Conservation (phyloP, 2,113 vertebrate species). For the Pelobates fuscus region DNA sequence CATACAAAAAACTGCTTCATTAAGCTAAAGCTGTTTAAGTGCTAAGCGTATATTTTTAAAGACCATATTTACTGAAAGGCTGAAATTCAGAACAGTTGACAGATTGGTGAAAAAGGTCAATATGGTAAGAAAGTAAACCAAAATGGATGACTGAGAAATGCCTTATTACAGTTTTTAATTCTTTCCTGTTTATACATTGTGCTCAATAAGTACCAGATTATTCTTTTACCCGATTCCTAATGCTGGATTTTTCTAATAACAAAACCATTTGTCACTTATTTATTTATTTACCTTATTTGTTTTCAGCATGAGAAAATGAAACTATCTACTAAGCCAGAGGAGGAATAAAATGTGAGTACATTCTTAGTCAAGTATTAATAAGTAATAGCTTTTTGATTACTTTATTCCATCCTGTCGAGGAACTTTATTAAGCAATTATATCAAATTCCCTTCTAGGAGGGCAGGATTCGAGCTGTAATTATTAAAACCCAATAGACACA, state of each 20-base stretch:
- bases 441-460: background rate
- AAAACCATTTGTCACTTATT: no score
- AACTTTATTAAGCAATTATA: background rate
- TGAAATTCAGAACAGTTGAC: no score
- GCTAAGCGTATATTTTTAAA: no score
- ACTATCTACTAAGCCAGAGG: background rate
- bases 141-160: no score
- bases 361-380: background rate
- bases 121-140: no score
- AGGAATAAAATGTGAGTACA: background rate
- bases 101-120: no score
- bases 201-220: background rate
- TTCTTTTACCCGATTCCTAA: background rate
- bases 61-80: no score
- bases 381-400: background rate
- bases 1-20: no score
- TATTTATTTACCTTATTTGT: background rate
- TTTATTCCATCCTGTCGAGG: background rate
- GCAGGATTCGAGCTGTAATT: background rate
- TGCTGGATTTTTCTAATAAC: background rate
- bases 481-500: background rate
- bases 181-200: no score
- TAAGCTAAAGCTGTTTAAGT: no score
- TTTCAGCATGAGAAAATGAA: background rate
- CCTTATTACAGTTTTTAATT: no score